Conservation (phyloP, 2,113 vertebrate genomes). For the Brachionichthys hirsutus region DNA sequence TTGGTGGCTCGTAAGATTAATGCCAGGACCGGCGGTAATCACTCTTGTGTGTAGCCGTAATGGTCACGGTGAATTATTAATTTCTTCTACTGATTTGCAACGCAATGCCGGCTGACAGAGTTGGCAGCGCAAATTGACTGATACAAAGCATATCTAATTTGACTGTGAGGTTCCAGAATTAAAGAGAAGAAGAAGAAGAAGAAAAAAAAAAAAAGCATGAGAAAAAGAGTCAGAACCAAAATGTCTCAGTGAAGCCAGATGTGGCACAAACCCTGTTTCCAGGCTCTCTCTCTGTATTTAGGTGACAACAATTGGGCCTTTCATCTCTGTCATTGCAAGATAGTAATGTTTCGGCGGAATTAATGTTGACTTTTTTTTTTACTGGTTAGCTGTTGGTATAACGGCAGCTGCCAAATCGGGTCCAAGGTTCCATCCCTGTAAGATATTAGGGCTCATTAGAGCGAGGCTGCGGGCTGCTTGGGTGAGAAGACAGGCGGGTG, state of each 20-base stretch:
- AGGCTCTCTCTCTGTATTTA: not conserved
- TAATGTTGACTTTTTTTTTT: not conserved
- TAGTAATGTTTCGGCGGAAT: not conserved
- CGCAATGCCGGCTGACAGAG: conserved; percentile 56
- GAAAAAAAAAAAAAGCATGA: not conserved
- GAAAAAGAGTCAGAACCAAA: conserved; percentile 5
- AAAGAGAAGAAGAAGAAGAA: conserved; percentile 8
- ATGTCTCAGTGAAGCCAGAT: conserved; percentile 2
- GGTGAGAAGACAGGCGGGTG: conserved; percentile 68
- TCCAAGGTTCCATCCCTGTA: conserved; percentile 44
- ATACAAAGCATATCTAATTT: conserved; percentile 62
- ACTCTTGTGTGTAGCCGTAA: conserved; percentile 69
- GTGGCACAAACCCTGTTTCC: conserved; percentile 2
- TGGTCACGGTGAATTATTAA: conserved; percentile 73
- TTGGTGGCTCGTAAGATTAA: conserved; percentile 69
- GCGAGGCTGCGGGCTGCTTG: conserved; percentile 42
- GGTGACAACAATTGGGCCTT: not conserved
- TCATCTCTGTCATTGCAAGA: not conserved
- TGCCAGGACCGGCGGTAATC: conserved; percentile 65
- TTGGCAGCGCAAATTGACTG: conserved; percentile 65
- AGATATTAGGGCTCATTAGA: conserved; percentile 58
- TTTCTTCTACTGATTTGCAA: conserved; percentile 69
- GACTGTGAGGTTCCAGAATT: conserved; percentile 29
- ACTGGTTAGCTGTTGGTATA: conserved; percentile 12
- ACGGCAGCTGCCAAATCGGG: conserved; percentile 18